Evolutionary conservation across 2,113 vertebrate genomes (phyloP).

Genomic region (Sapajus apella): DNA sequence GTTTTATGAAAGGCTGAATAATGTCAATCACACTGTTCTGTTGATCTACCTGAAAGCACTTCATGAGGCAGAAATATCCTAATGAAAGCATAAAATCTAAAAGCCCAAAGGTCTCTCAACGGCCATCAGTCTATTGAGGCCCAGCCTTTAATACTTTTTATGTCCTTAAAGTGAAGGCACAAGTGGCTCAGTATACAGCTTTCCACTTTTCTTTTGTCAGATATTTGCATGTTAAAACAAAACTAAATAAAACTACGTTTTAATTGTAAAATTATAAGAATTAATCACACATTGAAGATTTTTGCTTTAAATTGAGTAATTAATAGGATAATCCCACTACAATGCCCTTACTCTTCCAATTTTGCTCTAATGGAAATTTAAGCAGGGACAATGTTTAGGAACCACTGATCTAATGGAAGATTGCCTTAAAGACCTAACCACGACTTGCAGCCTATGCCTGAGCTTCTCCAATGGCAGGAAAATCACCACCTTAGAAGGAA

Average conservation of each 20-base stretch:
- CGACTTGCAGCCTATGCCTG: not conserved
- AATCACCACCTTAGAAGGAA: not conserved
- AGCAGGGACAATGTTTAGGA: not conserved
- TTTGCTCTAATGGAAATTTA: not conserved
- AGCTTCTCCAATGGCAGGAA: not conserved
- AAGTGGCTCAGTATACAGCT: not conserved
- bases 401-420: not conserved
- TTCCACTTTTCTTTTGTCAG: not conserved
- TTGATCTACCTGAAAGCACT: not conserved
- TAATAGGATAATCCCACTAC: not conserved
- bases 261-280: not conserved
- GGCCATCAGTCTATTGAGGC: not conserved
- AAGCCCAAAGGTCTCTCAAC: not conserved
- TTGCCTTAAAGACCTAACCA: not conserved
- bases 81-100: not conserved
- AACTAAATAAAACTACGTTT: not conserved
- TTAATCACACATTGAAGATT: not conserved
- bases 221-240: not conserved
- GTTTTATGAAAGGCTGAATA: conserved; percentile 28
- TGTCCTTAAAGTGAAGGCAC: not conserved
- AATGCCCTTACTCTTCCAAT: not conserved
- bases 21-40: not conserved
- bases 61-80: not conserved
- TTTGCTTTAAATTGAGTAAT: not conserved
- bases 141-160: not conserved